These are phyloP conservation scores for Okapia johnstoni DNA, from an alignment of 2,113 vertebrate species.

Conservation along the genomic window DNA sequence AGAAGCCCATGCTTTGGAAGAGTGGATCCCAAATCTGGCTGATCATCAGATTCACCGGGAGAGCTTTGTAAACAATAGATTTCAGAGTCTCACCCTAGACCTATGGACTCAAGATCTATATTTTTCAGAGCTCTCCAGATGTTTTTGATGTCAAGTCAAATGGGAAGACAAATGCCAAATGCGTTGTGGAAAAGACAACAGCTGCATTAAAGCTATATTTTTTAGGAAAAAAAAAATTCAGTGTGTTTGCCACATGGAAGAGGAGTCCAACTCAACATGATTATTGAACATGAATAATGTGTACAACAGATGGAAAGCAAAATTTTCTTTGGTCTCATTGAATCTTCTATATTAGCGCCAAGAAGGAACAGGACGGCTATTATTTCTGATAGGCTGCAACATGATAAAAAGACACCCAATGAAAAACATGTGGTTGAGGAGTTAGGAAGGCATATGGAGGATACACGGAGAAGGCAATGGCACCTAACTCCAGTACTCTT, in stretches of 20 bases:
- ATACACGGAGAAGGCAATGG: not conserved
- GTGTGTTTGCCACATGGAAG: not conserved
- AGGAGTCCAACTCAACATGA: not conserved
- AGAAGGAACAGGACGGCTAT: not conserved
- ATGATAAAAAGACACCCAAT: not conserved
- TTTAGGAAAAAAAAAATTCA: not conserved
- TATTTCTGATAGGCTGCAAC: not conserved
- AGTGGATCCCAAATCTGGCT: not conserved
- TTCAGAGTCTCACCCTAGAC: not conserved
- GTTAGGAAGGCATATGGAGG: not conserved
- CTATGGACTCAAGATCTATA: not conserved
- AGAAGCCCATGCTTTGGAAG: not conserved
- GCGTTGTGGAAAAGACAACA: not conserved
- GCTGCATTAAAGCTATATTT: not conserved
- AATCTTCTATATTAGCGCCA: not conserved
- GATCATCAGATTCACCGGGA: not conserved
- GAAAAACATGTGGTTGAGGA: not conserved
- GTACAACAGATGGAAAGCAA: not conserved
- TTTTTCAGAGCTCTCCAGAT: not conserved
- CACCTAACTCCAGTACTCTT: too few species aligned
- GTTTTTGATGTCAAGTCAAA: not conserved
- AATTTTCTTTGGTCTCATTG: not conserved
- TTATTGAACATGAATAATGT: conserved; percentile 1
- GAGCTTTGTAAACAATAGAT: not conserved
- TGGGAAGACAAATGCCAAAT: not conserved